A percentile compares a stretch with the other conserved stretches of the same genome.
Evolutionary conservation across 1,140 invertebrate genomes (phyloP).

Genomic region (Drosophila fuyamai): DNA sequence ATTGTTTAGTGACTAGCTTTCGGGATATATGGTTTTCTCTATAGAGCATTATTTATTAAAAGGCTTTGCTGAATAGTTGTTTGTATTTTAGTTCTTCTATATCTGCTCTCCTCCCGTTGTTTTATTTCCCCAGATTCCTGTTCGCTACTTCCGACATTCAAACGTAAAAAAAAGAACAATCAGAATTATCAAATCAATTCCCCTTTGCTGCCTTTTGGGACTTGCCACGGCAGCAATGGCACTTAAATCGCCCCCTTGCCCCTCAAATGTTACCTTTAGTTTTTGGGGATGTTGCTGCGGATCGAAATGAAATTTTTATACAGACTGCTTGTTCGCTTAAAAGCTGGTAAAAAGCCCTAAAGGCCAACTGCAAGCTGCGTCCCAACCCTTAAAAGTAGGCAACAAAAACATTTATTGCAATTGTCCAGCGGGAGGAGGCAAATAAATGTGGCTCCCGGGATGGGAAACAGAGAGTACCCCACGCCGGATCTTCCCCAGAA

Average conservation of each 20-base stretch:
- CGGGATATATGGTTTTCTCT: too few species aligned
- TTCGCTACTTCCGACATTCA: slow-evolving; percentile 10
- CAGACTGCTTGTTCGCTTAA: slow-evolving; percentile 57
- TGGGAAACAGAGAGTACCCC: background rate
- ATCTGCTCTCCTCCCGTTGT: background rate
- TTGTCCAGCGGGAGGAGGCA: slow-evolving; percentile 38
- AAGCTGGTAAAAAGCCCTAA: slow-evolving; percentile 58
- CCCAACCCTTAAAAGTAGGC: slow-evolving; percentile 71
- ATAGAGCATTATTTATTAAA: background rate
- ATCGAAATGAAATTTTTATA: slow-evolving; percentile 77
- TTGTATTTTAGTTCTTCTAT: background rate
- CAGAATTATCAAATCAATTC: slow-evolving; percentile 72
- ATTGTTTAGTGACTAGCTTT: too few species aligned
- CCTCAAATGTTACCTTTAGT: slow-evolving; percentile 24
- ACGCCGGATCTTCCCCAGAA: slow-evolving; percentile 1
- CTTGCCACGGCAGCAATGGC: slow-evolving; percentile 6
- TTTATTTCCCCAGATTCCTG: slow-evolving; percentile 10
- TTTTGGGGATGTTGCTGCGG: slow-evolving; percentile 52
- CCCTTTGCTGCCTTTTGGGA: slow-evolving; percentile 52
- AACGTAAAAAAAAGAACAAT: slow-evolving; percentile 43
- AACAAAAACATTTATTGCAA: slow-evolving; percentile 70
- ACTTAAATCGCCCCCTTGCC: slow-evolving; percentile 18
- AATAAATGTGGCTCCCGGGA: slow-evolving; percentile 31
- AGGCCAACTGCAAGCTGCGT: slow-evolving; percentile 57
- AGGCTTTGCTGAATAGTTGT: background rate